These are phyloP conservation scores for Motacilla tschutschensis DNA, from an alignment of 2,113 vertebrate species.

Conservation along the genomic window DNA sequence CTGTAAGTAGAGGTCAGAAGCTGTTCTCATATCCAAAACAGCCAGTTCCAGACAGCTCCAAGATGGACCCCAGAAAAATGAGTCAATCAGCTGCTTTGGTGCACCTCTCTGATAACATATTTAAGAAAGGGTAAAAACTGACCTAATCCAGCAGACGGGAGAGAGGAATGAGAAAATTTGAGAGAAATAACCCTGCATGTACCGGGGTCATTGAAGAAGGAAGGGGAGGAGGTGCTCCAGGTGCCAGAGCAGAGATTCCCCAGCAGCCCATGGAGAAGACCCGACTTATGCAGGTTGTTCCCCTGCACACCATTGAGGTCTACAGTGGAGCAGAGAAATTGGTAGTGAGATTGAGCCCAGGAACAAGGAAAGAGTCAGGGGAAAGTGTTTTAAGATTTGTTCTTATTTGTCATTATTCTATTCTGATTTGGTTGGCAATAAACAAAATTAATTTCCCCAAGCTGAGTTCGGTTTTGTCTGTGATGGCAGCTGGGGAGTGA, in stretches of 20 bases:
- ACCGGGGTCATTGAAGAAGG: background rate
- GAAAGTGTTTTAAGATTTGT: background rate
- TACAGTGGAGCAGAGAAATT: background rate
- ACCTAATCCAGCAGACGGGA: background rate
- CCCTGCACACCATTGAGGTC: background rate
- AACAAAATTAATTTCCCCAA: background rate
- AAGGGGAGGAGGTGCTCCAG: background rate
- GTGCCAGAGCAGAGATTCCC: background rate
- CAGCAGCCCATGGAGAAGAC: background rate
- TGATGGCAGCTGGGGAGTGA: background rate
- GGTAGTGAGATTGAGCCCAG: background rate
- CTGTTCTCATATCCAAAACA: background rate
- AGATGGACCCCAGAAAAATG: rapidly evolving
- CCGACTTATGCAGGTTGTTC: rapidly evolving
- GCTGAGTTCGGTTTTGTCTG: background rate
- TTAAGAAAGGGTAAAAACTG: background rate
- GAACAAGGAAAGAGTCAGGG: background rate
- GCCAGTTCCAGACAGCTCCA: background rate
- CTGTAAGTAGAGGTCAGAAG: background rate
- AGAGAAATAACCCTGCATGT: background rate
- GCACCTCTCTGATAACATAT: rapidly evolving
- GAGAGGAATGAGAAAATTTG: background rate
- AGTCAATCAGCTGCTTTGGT: background rate
- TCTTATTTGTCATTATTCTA: background rate
- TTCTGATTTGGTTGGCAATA: background rate